Base-by-base conservation (phyloP, 1,140 invertebrate species). In the Aphidius ervi region DNA sequence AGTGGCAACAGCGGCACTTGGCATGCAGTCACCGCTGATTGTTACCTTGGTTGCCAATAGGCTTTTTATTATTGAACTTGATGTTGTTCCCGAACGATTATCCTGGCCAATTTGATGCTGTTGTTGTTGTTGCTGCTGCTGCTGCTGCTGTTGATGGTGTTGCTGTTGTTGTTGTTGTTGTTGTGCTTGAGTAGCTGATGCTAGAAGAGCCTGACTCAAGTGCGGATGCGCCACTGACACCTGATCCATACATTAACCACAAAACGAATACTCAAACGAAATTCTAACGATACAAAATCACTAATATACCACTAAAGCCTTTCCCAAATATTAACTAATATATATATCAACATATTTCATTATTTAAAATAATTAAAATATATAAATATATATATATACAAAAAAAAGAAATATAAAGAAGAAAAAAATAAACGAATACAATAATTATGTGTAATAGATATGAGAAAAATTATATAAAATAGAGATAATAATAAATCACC, bases 31-130 rank as follows among this genome's bases (percentile, higher is more conserved):
- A 73, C 77, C 76, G 75, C 75, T 76, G 74, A 78, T 70, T 64
- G 84, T 87, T 82, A 94, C 88, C 84, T 93, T 94, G 76, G 87
- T 92, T 65, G 91, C 91, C 77, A 94, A 79, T 58, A 94, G 83
- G 80, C 87, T 92, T 81, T 93, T 93, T 71, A 94, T 92, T 67
- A 93, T 82, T 60, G 89, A 90, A 68, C 85, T 85, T 56, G 78
- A 78, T 39, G 77, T 76, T 37, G 76, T 70, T 57, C 71, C 74
- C 56, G 62, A 65, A 68, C 74, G 68, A 52, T 71, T 70, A 55
- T 75, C 76, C 31, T 77, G 75, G 72, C 67, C 63, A 61, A 67
- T 63, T 66, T 71, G 76, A 56, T 62, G 68, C 48, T 62, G 66
- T 47, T 61, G 66, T 58, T 58, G 63, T 55, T 48, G 63, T 59